These are phyloP conservation scores for Clarias magur DNA, from an alignment of 2,113 vertebrate genomes.

Conservation along the genomic window DNA sequence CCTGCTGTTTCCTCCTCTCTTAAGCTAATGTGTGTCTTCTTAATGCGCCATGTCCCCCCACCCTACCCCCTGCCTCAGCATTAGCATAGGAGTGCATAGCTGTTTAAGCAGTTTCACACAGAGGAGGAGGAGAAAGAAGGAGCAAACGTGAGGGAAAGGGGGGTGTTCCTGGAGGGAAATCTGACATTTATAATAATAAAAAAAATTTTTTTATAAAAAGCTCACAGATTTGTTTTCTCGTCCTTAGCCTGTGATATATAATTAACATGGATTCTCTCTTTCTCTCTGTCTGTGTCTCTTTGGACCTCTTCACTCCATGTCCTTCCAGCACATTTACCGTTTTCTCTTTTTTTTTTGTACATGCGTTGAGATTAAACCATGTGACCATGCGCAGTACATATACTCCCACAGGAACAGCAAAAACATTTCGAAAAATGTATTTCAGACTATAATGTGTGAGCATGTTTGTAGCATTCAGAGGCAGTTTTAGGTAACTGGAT, in stretches of 20 bases:
- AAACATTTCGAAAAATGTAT: neutral
- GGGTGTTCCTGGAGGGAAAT: neutral
- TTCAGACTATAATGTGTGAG: neutral
- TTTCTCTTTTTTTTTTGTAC: neutral
- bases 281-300: neutral
- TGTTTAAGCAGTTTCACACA: constrained; percentile 10
- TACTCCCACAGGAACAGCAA: neutral
- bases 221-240: constrained; percentile 8
- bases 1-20: constrained; percentile 39
- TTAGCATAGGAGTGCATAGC: constrained; percentile 41
- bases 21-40: constrained; percentile 46
- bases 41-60: constrained; percentile 34
- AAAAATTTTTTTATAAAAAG: neutral
- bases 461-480: neutral
- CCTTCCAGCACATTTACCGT: neutral
- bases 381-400: neutral
- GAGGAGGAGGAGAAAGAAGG: neutral
- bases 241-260: constrained; percentile 14
- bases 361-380: neutral
- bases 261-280: neutral
- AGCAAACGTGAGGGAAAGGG: neutral
- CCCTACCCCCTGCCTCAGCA: neutral
- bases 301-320: too few species aligned
- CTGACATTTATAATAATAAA: neutral
- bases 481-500: neutral